These are phyloP conservation scores for Actinia equina DNA, from an alignment of 64 coral and sea anemone genomes.

Conservation along the genomic window DNA sequence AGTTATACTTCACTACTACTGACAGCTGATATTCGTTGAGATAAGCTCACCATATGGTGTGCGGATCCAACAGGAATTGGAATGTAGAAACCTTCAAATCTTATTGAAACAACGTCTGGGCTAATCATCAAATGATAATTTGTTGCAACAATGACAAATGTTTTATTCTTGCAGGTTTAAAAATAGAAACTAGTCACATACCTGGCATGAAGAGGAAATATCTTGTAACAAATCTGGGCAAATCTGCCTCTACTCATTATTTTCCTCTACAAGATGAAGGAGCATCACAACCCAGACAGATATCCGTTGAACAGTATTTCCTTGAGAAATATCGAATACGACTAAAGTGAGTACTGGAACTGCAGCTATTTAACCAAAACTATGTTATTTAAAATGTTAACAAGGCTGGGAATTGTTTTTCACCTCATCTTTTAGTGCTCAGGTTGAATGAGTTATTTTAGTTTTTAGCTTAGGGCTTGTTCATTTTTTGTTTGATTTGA, in stretches of 20 bases:
- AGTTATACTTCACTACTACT: not conserved
- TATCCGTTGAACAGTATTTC: slow-evolving; percentile 60
- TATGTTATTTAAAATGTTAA: no score
- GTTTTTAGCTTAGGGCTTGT: no score
- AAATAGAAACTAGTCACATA: slow-evolving; percentile 47
- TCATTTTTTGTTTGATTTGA: no score
- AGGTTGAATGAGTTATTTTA: no score
- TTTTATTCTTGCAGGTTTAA: slow-evolving; percentile 37
- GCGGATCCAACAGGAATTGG: no score
- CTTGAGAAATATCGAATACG: slow-evolving; percentile 22
- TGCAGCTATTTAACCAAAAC: not conserved
- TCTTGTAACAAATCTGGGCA: slow-evolving; percentile 24
- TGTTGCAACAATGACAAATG: not conserved
- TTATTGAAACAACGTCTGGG: no score
- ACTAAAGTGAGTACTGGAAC: slow-evolving; percentile 33
- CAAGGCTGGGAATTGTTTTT: no score
- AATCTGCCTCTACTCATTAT: slow-evolving; percentile 34
- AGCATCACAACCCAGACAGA: slow-evolving; percentile 17
- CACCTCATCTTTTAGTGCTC: no score
- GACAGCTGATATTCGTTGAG: no score
- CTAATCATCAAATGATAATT: no score
- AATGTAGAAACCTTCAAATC: no score
- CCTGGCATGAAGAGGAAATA: slow-evolving; percentile 55
- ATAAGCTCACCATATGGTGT: no score
- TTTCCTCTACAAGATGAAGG: slow-evolving; percentile 36